A percentile compares a stretch with the other conserved stretches of the same genome.
These are phyloP conservation scores for Pangasius larnaudii DNA, from an alignment of 2,797 vertebrate species.

Conservation along the genomic window DNA sequence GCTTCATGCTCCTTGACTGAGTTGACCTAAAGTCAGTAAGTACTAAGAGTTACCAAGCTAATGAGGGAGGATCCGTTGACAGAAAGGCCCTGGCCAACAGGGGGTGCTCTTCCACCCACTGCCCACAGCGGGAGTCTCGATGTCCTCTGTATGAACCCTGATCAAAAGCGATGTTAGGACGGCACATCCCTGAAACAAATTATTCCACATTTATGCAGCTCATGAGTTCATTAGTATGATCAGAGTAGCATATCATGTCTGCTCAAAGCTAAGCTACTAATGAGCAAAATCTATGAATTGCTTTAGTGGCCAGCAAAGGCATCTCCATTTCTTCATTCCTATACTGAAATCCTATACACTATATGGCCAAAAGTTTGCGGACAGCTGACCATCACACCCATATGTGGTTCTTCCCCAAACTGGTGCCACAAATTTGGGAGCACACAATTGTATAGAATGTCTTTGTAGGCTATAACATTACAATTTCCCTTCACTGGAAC, in stretches of 20 bases:
- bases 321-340: background rate
- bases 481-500: too few species aligned
- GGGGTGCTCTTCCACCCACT: slow-evolving; percentile 44
- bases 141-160: slow-evolving; percentile 59
- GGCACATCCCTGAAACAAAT: slow-evolving; percentile 41
- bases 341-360: background rate
- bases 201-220: slow-evolving; percentile 48
- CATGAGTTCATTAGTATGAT: slow-evolving; percentile 21
- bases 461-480: too few species aligned
- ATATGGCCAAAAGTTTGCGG: too few species aligned
- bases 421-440: too few species aligned
- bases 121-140: slow-evolving; percentile 32
- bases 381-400: too few species aligned
- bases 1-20: slow-evolving; percentile 46
- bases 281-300: slow-evolving; percentile 29
- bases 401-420: too few species aligned
- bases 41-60: slow-evolving; percentile 19
- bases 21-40: slow-evolving; percentile 46
- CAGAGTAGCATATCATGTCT: slow-evolving; percentile 23
- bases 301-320: slow-evolving; percentile 9
- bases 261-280: slow-evolving; percentile 33
- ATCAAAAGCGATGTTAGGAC: slow-evolving; percentile 42
- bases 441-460: too few species aligned
- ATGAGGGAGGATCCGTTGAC: slow-evolving; percentile 39
- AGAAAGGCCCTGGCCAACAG: slow-evolving; percentile 41